Evolutionary conservation across 2,888 invertebrate species (phyloP).

Genomic region (Ophioninae sp.): DNA sequence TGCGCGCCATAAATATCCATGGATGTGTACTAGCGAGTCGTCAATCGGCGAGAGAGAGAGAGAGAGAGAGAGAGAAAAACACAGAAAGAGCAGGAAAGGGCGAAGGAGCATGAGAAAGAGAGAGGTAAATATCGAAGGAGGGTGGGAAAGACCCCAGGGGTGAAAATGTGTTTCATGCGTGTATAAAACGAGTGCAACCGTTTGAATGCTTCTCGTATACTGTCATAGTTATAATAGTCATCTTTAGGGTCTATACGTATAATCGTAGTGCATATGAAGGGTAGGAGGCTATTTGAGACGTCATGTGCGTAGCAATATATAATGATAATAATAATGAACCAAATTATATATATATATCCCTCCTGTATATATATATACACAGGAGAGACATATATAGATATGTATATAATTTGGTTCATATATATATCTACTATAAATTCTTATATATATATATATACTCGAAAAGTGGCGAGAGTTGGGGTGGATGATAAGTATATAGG

Average conservation of each 20-base stretch:
- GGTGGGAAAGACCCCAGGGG: conserved; percentile 39
- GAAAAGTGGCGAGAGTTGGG: conserved; percentile 35
- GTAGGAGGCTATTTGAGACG: conserved; percentile 1
- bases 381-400: too few species aligned
- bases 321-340: too few species aligned
- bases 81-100: conserved; percentile 21
- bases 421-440: conserved; percentile 11
- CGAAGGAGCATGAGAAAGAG: conserved; percentile 24
- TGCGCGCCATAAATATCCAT: too few species aligned
- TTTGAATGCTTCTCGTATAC: conserved; percentile 45
- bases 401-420: neutral
- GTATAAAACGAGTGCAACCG: conserved; percentile 25
- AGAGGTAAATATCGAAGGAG: conserved; percentile 17
- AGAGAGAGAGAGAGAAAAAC: conserved; percentile 21
- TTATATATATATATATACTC: neutral
- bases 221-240: conserved; percentile 58
- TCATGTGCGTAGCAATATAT: conserved; percentile 3
- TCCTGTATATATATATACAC: too few species aligned
- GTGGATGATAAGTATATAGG: conserved; percentile 41
- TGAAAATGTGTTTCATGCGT: conserved; percentile 11
- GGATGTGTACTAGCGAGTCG: too few species aligned
- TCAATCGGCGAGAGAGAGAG: conserved; percentile 21
- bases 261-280: conserved; percentile 34
- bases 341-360: neutral
- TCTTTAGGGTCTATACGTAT: conserved; percentile 43